Evolutionary conservation across 2,797 vertebrate genomes (phyloP), one percentile per base, ranked within the genome.

Genomic region (Chaetophractus vellerosus): DNA sequence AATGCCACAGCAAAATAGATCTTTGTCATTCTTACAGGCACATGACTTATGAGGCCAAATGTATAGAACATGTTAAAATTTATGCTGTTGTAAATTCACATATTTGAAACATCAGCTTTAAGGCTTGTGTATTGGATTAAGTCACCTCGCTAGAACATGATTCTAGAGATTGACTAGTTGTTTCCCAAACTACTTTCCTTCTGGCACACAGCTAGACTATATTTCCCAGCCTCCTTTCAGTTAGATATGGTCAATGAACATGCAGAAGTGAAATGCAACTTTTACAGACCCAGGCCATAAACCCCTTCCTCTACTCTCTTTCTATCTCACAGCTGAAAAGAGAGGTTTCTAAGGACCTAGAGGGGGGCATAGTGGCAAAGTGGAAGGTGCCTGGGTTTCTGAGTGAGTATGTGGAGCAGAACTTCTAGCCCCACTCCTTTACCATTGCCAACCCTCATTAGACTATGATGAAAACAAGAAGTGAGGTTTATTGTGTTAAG

Each of bases 1-100:
- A 38, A 38, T 3, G 38, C 38, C 38, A 38, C 38, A 68, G 19
- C 61, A 91, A 93, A 88, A 28, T 59, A 83, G 48, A 86, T 14
- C 12, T 90, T 75, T 69, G 66, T 88, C 31, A 84, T 90, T 94
- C 75, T 80, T 61, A 64, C 61, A 97, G 68, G 63, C 69, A 61
- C 12, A 6, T 15, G 33, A n/a, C 5, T 21, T 9, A 12, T 2
- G 45, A 84, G 50, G 87, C 7, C 69, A 91, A 63, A 68, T 64
- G 36, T 36, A 57, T 4, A 72, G n/a, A 83, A 19, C n/a, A 45
- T 57, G 28, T 57, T 76, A 26, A 28, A 81, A 82, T 90, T 88
- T 38, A 23, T 68, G 61, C 72, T 50, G 59, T 41, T 83, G 21
- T 80, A 71, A 86, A 89, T 71, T 41, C 0, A n/a, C 26, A 7